Base-by-base conservation (phyloP, 2,113 vertebrate genomes). In the Nibea coibor region DNA sequence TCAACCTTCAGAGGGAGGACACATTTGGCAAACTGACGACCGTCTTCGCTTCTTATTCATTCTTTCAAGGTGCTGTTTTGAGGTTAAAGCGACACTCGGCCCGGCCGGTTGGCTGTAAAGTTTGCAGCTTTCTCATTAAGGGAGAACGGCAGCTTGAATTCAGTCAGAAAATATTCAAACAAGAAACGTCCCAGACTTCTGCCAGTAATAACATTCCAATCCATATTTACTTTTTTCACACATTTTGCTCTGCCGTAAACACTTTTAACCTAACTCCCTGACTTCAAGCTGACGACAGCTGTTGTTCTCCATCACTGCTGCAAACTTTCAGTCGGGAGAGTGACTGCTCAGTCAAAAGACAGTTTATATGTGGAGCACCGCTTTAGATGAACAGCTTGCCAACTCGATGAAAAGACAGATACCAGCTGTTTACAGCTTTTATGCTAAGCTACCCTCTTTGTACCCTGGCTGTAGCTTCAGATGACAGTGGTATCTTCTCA, bases 11-110 rank as follows among this genome's bases (percentile, higher is more conserved):
- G 26, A 61, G 10, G 22, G 77, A 76, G 51, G 56, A 67, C 42
- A 17, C 80, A 71, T 58, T 68, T 71, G 50, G 42, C 22, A 45
- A 63, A 70, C 17, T 48, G 10, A 28, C 22, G 5, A 51, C 59
- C n/a, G 43, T 24, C 64, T 20, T 47, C 66, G 63, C 69, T 51
- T n/a, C n/a, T 39, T 61, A 54, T 35, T 82, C 70, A 42, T 16
- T 56, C 67, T 9, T 61, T 84, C 26, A 83, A 67, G 22, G 26
- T 66, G 54, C 12, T 70, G 22, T 78, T 86, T 59, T 54, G 47
- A 63, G 51, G 26, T 48, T 70, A 26, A 31, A 72, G 26, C 43
- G 73, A 69, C n/a, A 53, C n/a, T 28, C 20, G 3, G 35, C 8
- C 24, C n/a, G n/a, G n/a, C 69, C n/a, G 57, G 48, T 16, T 47